Conservation (phyloP, 2,113 vertebrate genomes). For the Ptyas mucosa region DNA sequence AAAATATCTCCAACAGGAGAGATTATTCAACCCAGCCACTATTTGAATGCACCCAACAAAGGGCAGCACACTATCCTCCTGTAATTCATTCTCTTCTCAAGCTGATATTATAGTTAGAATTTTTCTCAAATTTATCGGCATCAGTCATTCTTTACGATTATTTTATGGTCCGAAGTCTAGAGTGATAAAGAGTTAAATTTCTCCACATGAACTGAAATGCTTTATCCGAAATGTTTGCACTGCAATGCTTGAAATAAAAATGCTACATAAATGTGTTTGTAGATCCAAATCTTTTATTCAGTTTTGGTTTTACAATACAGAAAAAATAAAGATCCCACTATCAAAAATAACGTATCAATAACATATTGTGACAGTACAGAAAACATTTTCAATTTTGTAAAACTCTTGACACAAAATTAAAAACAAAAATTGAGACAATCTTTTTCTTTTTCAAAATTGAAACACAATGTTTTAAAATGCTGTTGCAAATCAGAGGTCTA, state of each 20-base stretch:
- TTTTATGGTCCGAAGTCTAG: background rate
- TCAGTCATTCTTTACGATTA: background rate
- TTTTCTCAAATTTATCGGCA: background rate
- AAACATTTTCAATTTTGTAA: background rate
- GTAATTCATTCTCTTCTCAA: background rate
- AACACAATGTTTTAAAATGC: background rate
- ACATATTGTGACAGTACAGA: background rate
- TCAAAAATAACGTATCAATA: background rate
- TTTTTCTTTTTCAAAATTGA: background rate
- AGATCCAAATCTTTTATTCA: background rate
- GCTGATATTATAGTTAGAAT: background rate
- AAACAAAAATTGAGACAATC: background rate
- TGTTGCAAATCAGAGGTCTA: background rate
- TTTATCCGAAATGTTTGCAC: background rate
- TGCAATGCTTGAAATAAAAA: background rate
- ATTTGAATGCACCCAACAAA: background rate
- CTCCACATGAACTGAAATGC: background rate
- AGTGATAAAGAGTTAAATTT: background rate
- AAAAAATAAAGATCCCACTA: background rate
- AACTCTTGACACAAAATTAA: background rate
- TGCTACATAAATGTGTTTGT: background rate
- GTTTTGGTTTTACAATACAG: slow-evolving; percentile 4
- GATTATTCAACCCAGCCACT: background rate
- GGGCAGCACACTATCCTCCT: background rate
- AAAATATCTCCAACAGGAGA: background rate